Base-by-base conservation (phyloP, 2,113 vertebrate genomes). In the Archilochus colubris region DNA sequence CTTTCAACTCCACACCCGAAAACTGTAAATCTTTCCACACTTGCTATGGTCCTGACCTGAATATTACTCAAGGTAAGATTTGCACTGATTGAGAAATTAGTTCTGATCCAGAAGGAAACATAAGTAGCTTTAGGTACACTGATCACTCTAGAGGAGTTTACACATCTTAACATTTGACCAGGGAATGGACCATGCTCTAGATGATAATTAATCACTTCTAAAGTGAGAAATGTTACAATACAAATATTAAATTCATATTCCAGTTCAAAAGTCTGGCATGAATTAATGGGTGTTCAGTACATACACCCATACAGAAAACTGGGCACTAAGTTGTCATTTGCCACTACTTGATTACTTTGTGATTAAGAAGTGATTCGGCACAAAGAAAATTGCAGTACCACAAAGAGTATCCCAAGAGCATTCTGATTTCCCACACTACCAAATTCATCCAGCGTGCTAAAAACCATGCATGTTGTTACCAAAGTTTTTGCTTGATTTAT, bases 401-500 rank as follows among this genome's bases (percentile, higher is more conserved):
- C 14, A 72, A 54, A 14, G 81, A 81, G 46, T 55, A 92, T 55
- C 23, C 24, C 12, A 74, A 57, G 12, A 83, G 8, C 53, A 86
- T 86, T 91, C 86, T 87, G 61, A 86, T 48, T 88, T 95, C 86
- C 84, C 21, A 10, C 54, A 70, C 40, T 82, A 91, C 72, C 66
- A 85, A 61, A 91, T 95, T 83, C 20, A 88, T 86, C 28, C 38
- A 72, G 33, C 46, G 31, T 28, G 40, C 57, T 75, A 92, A 95
- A 97, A 74, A 31, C 31, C 38, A 95, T 1, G 7, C 79, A 92
- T 75, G 69, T 72, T 28, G 44, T 87, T 76, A 81, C 68, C 31
- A 33, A 88, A 82, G 77, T 87, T 96, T 77, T 93, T 93, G 92
- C 25, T 95, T 90, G 89, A 88, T 96, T 63, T 91, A 95, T 96